Evolutionary conservation across 2,888 invertebrate genomes (phyloP), one percentile per base, ranked within the genome.

Genomic region (Spicauda simplicius): DNA sequence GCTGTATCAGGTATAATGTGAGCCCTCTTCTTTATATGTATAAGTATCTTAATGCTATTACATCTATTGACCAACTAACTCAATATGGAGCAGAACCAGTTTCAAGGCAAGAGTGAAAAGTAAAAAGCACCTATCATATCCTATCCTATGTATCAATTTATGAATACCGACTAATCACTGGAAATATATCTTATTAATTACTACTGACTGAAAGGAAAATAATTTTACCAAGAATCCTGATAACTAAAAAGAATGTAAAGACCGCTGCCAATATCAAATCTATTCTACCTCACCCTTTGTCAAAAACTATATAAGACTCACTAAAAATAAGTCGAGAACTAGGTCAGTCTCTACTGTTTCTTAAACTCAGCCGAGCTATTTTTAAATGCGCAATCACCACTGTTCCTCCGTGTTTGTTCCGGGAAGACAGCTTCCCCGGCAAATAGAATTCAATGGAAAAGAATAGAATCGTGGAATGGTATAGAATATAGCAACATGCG

Each of bases 351-450:
- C n/a, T 2, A 25, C 16, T 52, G 11, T 48, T 53, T 58, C 52
- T 64, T 53, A 30, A 16, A 8, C 19, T 58, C 56, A 41, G 33
- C 37, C 41, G 19, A 58, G 61, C 53, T 64, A 64, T 57, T 64
- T 64, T 58, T 56, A 12, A 53, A 61, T 61, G 37, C 37, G 64
- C 55, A 55, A 64, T 64, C 52, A 58, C 50, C 50, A 50, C 33
- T 52, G 64, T 20, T 50, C 50, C 50, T 20, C 57, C 20, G 25
- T 64, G 57, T 64, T 64, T 64, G 64, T 64, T 58, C 64, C 64
- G 57, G 56, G n/a, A 41, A 45, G 10, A 20, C 58, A 20, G 45
- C 37, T 48, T 59, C 54, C 45, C 16, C 59, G 33, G 41, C 16
- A 58, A 65, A 65, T 48, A 52, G 45, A 59, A 54, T 65, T 45